Evolutionary conservation across 2,797 vertebrate species (phyloP).

Genomic region (Amblyraja radiata): DNA sequence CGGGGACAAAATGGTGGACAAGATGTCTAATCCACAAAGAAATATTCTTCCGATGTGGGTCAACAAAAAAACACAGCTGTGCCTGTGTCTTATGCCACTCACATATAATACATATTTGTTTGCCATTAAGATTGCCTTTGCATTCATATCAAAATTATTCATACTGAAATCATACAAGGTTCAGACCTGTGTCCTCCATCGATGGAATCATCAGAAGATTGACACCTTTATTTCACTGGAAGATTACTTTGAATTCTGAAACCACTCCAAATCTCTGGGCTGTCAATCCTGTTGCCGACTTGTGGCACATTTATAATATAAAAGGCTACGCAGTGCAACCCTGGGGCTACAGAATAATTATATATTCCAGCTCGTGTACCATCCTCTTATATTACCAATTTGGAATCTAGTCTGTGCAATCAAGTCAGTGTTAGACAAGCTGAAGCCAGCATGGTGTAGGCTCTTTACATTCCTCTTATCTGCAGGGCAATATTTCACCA

Average conservation of each 20-base stretch:
- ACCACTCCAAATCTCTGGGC: background rate
- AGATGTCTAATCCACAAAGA: background rate
- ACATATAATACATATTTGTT: background rate
- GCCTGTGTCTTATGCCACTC: background rate
- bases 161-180: background rate
- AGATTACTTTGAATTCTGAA: constrained; percentile 12
- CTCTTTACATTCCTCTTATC: background rate
- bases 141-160: background rate
- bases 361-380: background rate
- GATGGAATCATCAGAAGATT: background rate
- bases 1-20: background rate
- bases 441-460: background rate
- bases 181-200: background rate
- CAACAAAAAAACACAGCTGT: background rate
- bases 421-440: background rate
- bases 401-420: background rate
- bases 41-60: background rate
- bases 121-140: background rate
- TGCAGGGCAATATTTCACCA: background rate
- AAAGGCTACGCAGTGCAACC: background rate
- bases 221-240: background rate
- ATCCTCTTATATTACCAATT: background rate
- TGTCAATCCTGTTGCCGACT: background rate
- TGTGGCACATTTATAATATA: constrained; percentile 2
- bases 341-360: background rate